Evolutionary conservation across 2,113 vertebrate species (phyloP), one percentile per base, ranked within the genome.

Genomic region (Colius striatus): DNA sequence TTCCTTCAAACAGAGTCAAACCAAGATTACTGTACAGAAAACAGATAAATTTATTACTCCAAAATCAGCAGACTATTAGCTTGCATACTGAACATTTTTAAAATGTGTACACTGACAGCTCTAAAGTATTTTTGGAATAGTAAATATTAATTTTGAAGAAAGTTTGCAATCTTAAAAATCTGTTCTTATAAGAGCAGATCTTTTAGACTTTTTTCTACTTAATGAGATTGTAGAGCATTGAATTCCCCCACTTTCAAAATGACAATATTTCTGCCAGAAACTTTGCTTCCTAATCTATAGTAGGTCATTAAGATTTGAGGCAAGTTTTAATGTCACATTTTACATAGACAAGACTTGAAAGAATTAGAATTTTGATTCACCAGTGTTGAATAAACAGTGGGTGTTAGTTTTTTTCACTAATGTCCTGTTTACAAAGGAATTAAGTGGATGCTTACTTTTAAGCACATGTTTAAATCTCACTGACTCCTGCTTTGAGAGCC

Each of bases 41-140:
- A n/a, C 17, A 80, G 43, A 91, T 10, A 73, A 60, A 34, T 60
- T 21, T 90, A n/a, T 72, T 82, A 50, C 74, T 93, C 77, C 74
- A 94, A 45, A n/a, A 45, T 84, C 57, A 81, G 22, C 60, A 94
- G 53, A 32, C 16, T 55, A 19, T 67, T 80, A 78, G 22, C 13
- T 81, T 88, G 14, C 38, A 60, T 21, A 34, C 3, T 7, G 14
- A 65, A 74, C 86, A 74, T 6, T 71, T 78, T 41, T 61, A 71
- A 78, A 21, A 68, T 68, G 18, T 53, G 23, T 45, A 53, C 19
- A 17, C 8, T 54, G 17, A 84, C 23, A 75, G 9, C 5, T 75
- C 16, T 41, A 53, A 71, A 74, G 12, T 45, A 55, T 43, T 74
- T 90, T 84, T 63, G 4, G 17, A 93, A 55, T 16, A 84, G 8